Evolutionary conservation across 2,113 vertebrate genomes (phyloP), one percentile per base, ranked within the genome.

Genomic region (Phyllostomus hastatus): DNA sequence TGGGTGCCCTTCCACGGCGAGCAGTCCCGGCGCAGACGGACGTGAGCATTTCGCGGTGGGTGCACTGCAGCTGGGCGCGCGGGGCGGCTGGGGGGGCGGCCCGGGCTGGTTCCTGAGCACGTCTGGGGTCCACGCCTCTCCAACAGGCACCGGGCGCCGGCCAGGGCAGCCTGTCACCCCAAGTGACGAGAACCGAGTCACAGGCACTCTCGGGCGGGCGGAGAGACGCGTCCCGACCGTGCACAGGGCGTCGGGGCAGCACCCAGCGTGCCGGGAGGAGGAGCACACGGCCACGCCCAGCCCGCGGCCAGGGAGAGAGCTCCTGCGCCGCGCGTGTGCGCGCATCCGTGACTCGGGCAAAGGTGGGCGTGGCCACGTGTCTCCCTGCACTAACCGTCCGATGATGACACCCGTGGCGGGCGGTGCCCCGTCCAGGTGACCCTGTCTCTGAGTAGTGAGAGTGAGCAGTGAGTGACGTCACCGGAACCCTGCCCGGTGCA

Each of bases 261-360:
- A 4, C 48, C n/a, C 12, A 15, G 14, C 5, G 72, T 33, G 50
- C 5, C 26, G 24, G 70, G 67, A 11, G 28, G 66, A 16, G 11
- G 17, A 1, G 35, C 14, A n/a, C 1, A 2, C 14, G 16, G 38
- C 16, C 0, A 5, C 1, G 20, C 15, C n/a, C n/a, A 7, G 26
- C n/a, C 64, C 52, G 2, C 69, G 78, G 8, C 50, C 14, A 0
- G 20, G 0, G 0, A 5, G 11, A 5, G 10, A 2, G n/a, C 22
- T 1, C 1, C 12, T 6, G 6, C 10, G 43, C 9, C 19, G 38
- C n/a, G n/a, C n/a, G n/a, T n/a, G n/a, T n/a, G n/a, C n/a, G n/a
- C n/a, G n/a, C n/a, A n/a, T n/a, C 2, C 4, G 0, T 2, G 43
- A 46, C 10, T 17, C 76, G 10, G 8, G 28, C 1, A 1, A 7